Evolutionary conservation across 2,113 vertebrate species (phyloP), one percentile per base, ranked within the genome.

Genomic region (Bombycilla garrulus): DNA sequence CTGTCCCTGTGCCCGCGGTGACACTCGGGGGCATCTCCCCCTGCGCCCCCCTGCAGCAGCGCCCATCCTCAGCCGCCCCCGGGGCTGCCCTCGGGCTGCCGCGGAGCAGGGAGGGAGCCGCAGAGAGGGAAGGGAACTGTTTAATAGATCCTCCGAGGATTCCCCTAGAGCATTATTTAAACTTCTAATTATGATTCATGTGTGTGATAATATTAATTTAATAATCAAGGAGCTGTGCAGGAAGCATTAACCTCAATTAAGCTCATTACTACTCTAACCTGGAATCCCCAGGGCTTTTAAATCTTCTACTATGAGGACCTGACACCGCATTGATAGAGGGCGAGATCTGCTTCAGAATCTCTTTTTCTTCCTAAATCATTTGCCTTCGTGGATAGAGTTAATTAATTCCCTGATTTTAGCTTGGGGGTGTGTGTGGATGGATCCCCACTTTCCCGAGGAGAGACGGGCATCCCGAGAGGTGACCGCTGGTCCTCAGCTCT

Each of bases 161-260:
- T 95, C 92, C 93, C 95, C 92, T 38, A 70, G 92, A 97, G 95
- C 96, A 92, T 94, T 96, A 97, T 98, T 98, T 97, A 97, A 98
- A 98, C 97, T 98, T 98, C 98, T 98, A 98, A 99, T 99, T 99
- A 98, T 98, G 98, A 99, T 98, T 99, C 98, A 99, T 98, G 98
- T 89, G 97, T 94, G 97, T 96, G 97, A 98, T 98, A 96, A 98
- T 98, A 98, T 99, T 98, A 99, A 99, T 99, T 99, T 98, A 99
- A 99, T 99, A 99, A 99, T 98, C 98, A 98, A 97, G 98, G 97
- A 98, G 98, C 98, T 97, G 98, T 97, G 97, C 97, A 96, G 97
- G 98, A 98, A 98, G 98, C 98, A 98, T 98, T 99, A 99, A 99
- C 99, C 98, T 98, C 99, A 98, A 99, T 99, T 99, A 99, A 98